These are phyloP conservation scores for Microctenopoma stevenorrisi DNA, from an alignment of 2,797 vertebrate species.

Conservation along the genomic window DNA sequence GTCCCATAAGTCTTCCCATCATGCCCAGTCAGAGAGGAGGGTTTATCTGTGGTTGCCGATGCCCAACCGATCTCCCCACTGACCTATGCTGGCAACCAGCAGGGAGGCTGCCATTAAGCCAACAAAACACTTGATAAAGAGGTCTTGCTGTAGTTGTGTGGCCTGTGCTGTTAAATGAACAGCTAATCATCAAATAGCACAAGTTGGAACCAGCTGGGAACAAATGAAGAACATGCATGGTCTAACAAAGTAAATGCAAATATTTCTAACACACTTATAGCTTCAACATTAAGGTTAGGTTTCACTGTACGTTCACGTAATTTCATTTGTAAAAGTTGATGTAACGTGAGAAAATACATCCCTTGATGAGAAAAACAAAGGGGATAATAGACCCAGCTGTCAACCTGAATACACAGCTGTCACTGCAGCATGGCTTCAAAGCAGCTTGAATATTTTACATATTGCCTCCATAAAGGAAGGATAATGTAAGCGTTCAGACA, in stretches of 20 bases:
- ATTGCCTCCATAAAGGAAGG: constrained; percentile 43
- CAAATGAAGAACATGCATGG: constrained; percentile 29
- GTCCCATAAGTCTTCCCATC: constrained; percentile 67
- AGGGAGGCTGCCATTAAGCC: constrained; percentile 39
- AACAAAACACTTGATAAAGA: constrained; percentile 37
- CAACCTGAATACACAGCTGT: constrained; percentile 59
- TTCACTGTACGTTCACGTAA: constrained; percentile 38
- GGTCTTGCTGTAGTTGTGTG: constrained; percentile 37
- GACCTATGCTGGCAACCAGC: constrained; percentile 62
- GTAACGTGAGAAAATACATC: constrained; percentile 54
- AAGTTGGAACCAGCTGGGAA: constrained; percentile 13
- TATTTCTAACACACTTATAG: constrained; percentile 25
- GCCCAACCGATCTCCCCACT: constrained; percentile 63
- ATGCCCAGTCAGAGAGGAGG: constrained; percentile 56
- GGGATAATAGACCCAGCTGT: constrained; percentile 58
- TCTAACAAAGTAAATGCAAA: background rate
- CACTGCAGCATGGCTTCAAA: constrained; percentile 59
- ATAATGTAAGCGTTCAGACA: constrained; percentile 37
- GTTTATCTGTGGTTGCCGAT: constrained; percentile 69
- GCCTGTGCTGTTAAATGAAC: constrained; percentile 39
- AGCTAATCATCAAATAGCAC: constrained; percentile 34
- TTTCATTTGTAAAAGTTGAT: constrained; percentile 31
- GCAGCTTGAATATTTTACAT: constrained; percentile 45
- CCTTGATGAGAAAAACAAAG: constrained; percentile 52
- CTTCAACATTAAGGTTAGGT: background rate